Percentiles rank a stretch among this genome's conserved stretches.
phyloP scores from a whole-genome alignment of 2,113 vertebrate genomes.

The Sinocyclocheilus grahami region DNA sequence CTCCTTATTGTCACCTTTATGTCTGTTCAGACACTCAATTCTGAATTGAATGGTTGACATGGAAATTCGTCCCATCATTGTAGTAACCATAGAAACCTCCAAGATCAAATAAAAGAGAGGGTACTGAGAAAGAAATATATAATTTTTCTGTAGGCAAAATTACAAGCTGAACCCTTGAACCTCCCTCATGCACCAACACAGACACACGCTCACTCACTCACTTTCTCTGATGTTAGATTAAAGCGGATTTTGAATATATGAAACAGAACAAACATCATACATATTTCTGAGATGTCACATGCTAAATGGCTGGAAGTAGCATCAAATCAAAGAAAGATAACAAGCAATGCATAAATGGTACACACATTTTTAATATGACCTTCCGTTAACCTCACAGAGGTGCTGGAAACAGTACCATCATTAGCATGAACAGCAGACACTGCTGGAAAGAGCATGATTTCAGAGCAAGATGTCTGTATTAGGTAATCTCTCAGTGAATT shows the following conservation, averaged over 20 bases:
- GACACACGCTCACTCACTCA: neutral
- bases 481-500: slow-evolving; percentile 21
- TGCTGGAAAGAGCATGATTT: neutral
- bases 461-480: slow-evolving; percentile 13
- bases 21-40: slow-evolving; percentile 53
- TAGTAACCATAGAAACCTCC: slow-evolving; percentile 70
- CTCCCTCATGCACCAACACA: neutral
- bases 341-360: neutral
- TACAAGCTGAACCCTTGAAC: slow-evolving; percentile 65
- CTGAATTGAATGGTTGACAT: slow-evolving; percentile 64
- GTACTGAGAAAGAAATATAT: slow-evolving; percentile 38
- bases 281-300: slow-evolving; percentile 3
- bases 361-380: neutral
- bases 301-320: neutral
- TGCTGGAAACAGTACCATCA: neutral
- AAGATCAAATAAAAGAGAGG: slow-evolving; percentile 44
- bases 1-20: slow-evolving; percentile 35
- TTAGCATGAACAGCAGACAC: slow-evolving; percentile 7
- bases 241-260: neutral
- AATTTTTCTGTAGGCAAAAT: slow-evolving; percentile 17
- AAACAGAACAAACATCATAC: neutral
- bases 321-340: neutral
- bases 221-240: neutral
- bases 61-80: slow-evolving; percentile 63
- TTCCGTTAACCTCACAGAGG: neutral